These are phyloP conservation scores for Saxidomus purpurata DNA, from an alignment of 1,140 invertebrate genomes.

Conservation along the genomic window DNA sequence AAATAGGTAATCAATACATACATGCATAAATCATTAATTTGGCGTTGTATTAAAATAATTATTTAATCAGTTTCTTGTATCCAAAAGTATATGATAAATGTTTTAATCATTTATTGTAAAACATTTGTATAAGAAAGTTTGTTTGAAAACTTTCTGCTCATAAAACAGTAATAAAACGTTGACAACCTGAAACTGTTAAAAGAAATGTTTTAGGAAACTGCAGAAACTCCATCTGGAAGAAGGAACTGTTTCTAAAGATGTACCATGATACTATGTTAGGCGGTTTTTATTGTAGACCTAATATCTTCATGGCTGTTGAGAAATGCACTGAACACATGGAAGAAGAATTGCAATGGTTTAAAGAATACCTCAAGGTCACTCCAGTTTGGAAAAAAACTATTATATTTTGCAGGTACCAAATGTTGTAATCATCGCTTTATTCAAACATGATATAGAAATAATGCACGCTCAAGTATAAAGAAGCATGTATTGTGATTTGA, in stretches of 20 bases:
- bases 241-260: too few relatives aligned
- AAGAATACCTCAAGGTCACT: background rate
- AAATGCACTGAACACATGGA: background rate
- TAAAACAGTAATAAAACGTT: background rate
- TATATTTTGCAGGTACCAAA: constrained; percentile 50
- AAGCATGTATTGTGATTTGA: too few relatives aligned
- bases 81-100: background rate
- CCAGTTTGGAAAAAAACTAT: background rate
- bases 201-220: too few relatives aligned
- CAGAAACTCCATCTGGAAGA: too few relatives aligned
- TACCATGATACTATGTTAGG: too few relatives aligned
- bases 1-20: constrained; percentile 28
- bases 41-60: background rate
- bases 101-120: background rate
- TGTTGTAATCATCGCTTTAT: too few relatives aligned
- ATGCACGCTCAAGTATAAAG: too few relatives aligned
- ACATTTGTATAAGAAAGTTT: too few relatives aligned
- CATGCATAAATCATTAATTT: background rate
- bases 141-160: too few relatives aligned
- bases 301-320: constrained; percentile 19
- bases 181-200: background rate
- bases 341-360: constrained; percentile 24
- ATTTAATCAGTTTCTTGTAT: background rate
- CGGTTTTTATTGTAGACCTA: constrained; percentile 1
- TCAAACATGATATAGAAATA: too few relatives aligned